Evolutionary conservation across 2,888 invertebrate species (phyloP), one percentile per base, ranked within the genome.

Genomic region (Pachydiplax longipennis): DNA sequence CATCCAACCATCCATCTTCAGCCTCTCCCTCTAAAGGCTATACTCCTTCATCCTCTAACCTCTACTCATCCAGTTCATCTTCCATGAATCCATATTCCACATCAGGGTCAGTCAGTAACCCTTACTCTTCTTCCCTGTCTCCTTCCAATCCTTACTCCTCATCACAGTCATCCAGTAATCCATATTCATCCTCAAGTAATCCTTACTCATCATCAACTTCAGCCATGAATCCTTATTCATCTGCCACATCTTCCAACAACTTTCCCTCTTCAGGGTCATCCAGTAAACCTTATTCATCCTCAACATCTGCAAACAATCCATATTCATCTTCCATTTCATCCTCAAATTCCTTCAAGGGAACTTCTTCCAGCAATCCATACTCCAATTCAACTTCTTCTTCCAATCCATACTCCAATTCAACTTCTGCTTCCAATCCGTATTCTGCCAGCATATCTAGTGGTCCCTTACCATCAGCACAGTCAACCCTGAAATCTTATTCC

Each of bases 131-230:
- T 35, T n/a, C 61, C 8, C 6, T 31, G 13, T 48, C 82, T 12
- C 22, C 83, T 35, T 22, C 65, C 37, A 65, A 61, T 10, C 58
- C 31, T 31, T 83, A 58, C 48, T 87, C 87, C n/a, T 37, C 87
- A 31, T 25, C 61, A 82, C n/a, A 2, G n/a, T n/a, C 37, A 81
- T 40, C 81, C 37, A 37, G n/a, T 10, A 44, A 40, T 83, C 58
- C 83, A 25, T 83, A 18, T 53, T 58, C 83, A 25, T 58, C 58
- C 31, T 58, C 91, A 81, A 48, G 82, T 22, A 90, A 90, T 22
- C 90, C 92, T 44, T 91, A 91, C 73, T 91, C 91, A 13, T 91
- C 92, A 5, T 92, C 87, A 31, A 25, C 61, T 37, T 61, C 61
- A 10, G 18, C 87, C 0, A 58, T 61, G 5, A 37, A 58, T 25